Conservation (phyloP, 2,113 vertebrate genomes). For the Neoarius graeffei region DNA sequence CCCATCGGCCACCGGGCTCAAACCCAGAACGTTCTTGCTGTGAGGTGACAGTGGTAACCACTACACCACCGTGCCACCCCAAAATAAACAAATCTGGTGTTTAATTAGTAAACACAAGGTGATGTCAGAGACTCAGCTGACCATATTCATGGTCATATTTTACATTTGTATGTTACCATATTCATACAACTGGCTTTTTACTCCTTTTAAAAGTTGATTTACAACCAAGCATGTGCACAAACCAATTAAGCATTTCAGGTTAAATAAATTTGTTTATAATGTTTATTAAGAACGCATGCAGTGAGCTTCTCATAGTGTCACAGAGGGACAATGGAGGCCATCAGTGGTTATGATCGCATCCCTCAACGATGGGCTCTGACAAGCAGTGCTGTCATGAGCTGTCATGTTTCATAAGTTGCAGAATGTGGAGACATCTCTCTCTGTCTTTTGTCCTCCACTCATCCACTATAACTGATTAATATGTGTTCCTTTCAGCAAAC, state of each 20-base stretch:
- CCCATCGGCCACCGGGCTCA: too few relatives aligned
- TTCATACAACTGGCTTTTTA: not conserved
- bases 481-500: slow-evolving; percentile 12
- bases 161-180: too few relatives aligned
- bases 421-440: slow-evolving; percentile 33
- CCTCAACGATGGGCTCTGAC: slow-evolving; percentile 38
- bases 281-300: not conserved
- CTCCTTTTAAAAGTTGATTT: not conserved
- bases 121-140: not conserved
- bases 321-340: slow-evolving; percentile 26
- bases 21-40: too few relatives aligned
- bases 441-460: not conserved
- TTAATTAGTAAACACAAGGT: not conserved
- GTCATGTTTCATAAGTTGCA: slow-evolving; percentile 48
- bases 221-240: not conserved
- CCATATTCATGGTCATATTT: too few relatives aligned
- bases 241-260: not conserved
- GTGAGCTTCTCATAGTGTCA: slow-evolving; percentile 4
- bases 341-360: slow-evolving; percentile 38
- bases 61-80: too few relatives aligned
- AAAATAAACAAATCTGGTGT: not conserved
- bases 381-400: slow-evolving; percentile 39
- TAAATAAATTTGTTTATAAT: not conserved
- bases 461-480: slow-evolving; percentile 10
- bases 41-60: too few relatives aligned